Evolutionary conservation across 2,888 invertebrate species (phyloP), one percentile per base, ranked within the genome.

Genomic region (Drosophila niveifrons): DNA sequence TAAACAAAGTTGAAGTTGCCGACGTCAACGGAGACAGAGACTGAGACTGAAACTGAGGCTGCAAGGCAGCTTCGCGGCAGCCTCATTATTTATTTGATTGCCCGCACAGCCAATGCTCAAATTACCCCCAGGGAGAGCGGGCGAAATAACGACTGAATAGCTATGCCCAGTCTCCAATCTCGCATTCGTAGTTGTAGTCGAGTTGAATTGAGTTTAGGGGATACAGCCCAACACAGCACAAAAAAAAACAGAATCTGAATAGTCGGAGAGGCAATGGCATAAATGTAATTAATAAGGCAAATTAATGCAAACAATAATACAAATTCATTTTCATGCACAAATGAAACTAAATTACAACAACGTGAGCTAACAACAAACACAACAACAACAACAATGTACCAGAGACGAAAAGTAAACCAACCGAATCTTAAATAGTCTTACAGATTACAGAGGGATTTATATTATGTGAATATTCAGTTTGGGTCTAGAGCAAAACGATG

Each of bases 271-370:
- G 65, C 73, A 73, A 59, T 59, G 69, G 75, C 78, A 86, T 82
- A 84, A 87, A 83, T 80, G 89, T 86, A 88, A 87, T 89, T 87
- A 87, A 88, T 87, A 88, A 88, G 84, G 84, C 87, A 88, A 86
- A 87, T 87, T 87, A 86, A 86, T 82, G 88, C 86, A 88, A 88
- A 86, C 88, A 88, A 86, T 84, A 84, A 84, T 88, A 86, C 80
- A 78, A 86, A 86, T 86, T 88, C 84, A 87, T 86, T 87, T 84
- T 83, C 88, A 86, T 81, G 83, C 83, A 80, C 87, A 85, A 85
- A 75, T 76, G 81, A 84, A 88, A 81, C 86, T 83, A 85, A 85
- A 85, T 88, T 85, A 82, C 77, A 85, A 78, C 84, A 85, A 82
- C 75, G 71, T 81, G 72, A 52, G 65, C 57, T 43, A 47, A 36